These are phyloP conservation scores for Triplophysa siluroides DNA, from an alignment of 2,113 vertebrate genomes.

Conservation along the genomic window DNA sequence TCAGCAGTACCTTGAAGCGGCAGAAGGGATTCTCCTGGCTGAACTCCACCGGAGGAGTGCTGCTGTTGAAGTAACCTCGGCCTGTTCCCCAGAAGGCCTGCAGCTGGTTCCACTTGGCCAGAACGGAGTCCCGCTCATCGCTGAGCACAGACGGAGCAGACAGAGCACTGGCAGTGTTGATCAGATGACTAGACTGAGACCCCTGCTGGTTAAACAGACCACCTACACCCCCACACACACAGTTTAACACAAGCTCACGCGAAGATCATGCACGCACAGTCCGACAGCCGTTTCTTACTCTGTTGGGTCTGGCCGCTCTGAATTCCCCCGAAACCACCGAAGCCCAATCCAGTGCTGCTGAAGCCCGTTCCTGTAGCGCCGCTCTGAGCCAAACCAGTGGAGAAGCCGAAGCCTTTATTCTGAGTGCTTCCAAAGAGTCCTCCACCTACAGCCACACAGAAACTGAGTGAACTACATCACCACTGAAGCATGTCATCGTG, in stretches of 20 bases:
- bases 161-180: conserved; percentile 93
- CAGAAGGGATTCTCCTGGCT: conserved; percentile 96
- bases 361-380: conserved; percentile 80
- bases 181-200: conserved; percentile 88
- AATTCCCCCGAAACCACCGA: conserved; percentile 84
- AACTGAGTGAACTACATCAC: neutral
- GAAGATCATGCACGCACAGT: conserved; percentile 12
- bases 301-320: conserved; percentile 79
- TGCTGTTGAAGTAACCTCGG: conserved; percentile 93
- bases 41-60: conserved; percentile 89
- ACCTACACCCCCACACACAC: conserved; percentile 70
- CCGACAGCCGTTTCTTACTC: conserved; percentile 56
- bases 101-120: conserved; percentile 98
- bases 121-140: conserved; percentile 93
- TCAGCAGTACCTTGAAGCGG: conserved; percentile 87
- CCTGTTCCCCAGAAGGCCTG: conserved; percentile 98
- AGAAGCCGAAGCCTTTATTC: conserved; percentile 96
- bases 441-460: conserved; percentile 46
- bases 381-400: conserved; percentile 81
- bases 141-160: conserved; percentile 90
- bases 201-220: conserved; percentile 85
- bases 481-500: neutral
- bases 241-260: neutral
- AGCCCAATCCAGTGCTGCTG: conserved; percentile 80
- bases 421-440: conserved; percentile 88